A percentile compares a stretch with the other conserved stretches of the same genome.
Conservation (phyloP, 1,140 invertebrate genomes). For the Galendromus occidentalis region DNA sequence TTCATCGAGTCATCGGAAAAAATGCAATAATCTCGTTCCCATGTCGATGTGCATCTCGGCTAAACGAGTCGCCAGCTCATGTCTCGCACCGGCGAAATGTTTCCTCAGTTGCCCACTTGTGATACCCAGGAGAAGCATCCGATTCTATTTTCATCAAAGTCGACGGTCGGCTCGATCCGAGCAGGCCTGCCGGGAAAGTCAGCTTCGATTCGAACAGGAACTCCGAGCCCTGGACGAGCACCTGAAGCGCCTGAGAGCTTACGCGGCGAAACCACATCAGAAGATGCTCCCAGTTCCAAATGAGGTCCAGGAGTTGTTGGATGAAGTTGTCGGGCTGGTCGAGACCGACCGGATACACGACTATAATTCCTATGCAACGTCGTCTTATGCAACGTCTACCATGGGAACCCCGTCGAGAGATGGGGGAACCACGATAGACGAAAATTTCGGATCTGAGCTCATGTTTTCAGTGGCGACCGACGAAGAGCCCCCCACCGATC, state of each 20-base stretch:
- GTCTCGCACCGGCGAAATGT: background rate
- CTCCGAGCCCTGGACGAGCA: background rate
- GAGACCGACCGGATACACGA: background rate
- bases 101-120: background rate
- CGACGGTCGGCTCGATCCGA: background rate
- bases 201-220: background rate
- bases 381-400: background rate
- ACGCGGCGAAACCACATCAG: background rate
- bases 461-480: conserved; percentile 2
- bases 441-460: conserved; percentile 2
- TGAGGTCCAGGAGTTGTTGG: background rate
- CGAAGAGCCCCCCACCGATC: conserved; percentile 3
- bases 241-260: background rate
- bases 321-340: background rate
- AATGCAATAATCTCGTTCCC: conserved; percentile 9
- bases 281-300: background rate
- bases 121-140: background rate
- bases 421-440: background rate
- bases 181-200: background rate
- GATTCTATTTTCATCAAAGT: background rate
- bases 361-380: background rate
- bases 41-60: background rate
- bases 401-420: background rate
- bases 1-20: background rate
- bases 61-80: background rate